Evolutionary conservation across 2,797 vertebrate species (phyloP), one percentile per base, ranked within the genome.

Genomic region (Apogon talboti): DNA sequence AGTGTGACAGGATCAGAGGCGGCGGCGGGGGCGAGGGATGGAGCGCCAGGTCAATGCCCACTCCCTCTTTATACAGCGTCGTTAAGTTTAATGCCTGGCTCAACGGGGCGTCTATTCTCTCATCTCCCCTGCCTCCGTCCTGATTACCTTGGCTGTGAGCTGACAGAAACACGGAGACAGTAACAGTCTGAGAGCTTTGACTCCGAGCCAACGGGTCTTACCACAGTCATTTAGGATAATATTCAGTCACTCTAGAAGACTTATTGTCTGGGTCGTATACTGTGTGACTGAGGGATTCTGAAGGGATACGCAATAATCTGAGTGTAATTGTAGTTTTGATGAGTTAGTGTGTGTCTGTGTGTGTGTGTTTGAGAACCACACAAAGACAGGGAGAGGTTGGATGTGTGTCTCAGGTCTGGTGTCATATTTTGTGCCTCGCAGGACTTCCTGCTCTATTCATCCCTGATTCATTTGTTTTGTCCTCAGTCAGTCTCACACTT

Each of bases 31-130:
- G 56, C 19, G 51, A 71, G 52, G 21, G 70, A 67, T 50, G 65
- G 74, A 48, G 61, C 43, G 42, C 71, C 63, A 49, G 37, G 57
- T 79, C 41, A 45, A 35, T 21, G 78, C 73, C 65, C 58, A 51
- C 79, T 76, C 71, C 65, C 64, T 79, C 83, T 85, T 90, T 86
- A 84, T 80, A 72, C 30, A 33, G 45, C 50, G 13, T 87, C 71
- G 45, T 91, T 88, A 90, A 85, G 74, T 86, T 84, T 90, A 86
- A 87, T 74, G 89, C 16, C 38, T 47, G 73, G 63, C 84, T 66
- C 74, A 44, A 76, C 62, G 41, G 83, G 77, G 75, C 40, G 38
- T 72, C 82, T 66, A n/a, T 79, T 79, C 75, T 74, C 72, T 82
- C 81, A 71, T 79, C 82, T 77, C 57, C 52, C n/a, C 66, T 67